A percentile compares a stretch with the other conserved stretches of the same genome.
These are phyloP conservation scores for Vireo altiloquus DNA, from an alignment of 2,113 vertebrate genomes.

Conservation along the genomic window DNA sequence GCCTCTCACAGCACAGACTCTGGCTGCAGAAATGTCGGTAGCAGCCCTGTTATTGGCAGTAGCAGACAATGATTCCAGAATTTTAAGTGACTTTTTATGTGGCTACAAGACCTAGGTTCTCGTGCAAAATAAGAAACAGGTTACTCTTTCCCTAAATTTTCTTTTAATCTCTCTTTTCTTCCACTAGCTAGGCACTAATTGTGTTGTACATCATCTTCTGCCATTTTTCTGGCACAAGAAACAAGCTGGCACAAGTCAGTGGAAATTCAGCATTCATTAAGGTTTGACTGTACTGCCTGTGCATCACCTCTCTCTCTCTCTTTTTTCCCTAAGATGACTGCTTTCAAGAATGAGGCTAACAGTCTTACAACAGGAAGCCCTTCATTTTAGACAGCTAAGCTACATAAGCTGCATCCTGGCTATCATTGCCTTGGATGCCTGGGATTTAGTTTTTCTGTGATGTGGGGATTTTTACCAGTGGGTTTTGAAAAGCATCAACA, in stretches of 20 bases:
- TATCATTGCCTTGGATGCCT: neutral
- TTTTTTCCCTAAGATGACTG: neutral
- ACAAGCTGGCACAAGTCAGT: neutral
- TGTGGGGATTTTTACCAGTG: neutral
- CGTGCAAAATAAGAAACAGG: neutral
- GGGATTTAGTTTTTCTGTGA: neutral
- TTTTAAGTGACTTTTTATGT: neutral
- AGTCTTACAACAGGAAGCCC: neutral
- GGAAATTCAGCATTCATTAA: conserved; percentile 14
- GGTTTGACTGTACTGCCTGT: neutral
- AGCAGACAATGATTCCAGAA: neutral
- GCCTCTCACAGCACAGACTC: neutral
- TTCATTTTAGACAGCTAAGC: neutral
- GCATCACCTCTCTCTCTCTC: neutral
- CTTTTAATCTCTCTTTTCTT: neutral
- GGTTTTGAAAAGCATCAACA: neutral
- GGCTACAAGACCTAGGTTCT: neutral
- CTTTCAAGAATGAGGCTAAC: neutral
- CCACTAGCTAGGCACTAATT: neutral
- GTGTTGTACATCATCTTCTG: neutral
- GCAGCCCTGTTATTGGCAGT: neutral
- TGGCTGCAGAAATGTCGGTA: neutral
- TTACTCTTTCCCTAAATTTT: neutral
- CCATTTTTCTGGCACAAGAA: neutral
- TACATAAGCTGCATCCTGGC: neutral